Conservation (phyloP, 2,888 invertebrate species). For the Malthinus seriepunctatus region DNA sequence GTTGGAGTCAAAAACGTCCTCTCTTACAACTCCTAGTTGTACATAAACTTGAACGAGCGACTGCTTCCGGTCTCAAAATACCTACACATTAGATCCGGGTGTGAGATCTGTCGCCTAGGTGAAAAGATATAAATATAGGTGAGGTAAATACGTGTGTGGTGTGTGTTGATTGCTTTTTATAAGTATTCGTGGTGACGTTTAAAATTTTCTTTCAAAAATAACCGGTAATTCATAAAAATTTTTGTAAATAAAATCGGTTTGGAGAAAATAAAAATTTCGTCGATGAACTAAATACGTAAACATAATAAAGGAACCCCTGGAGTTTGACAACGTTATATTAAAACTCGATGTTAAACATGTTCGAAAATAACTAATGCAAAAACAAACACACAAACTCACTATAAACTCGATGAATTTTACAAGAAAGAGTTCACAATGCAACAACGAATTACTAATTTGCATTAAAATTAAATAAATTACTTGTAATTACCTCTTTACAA, state of each 20-base stretch:
- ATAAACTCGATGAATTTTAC: conserved; percentile 10
- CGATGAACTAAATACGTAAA: conserved; percentile 15
- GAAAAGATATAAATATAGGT: conserved; percentile 44
- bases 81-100: conserved; percentile 31
- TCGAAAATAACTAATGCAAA: conserved; percentile 25
- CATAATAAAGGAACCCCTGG: conserved; percentile 29
- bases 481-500: conserved; percentile 20
- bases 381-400: conserved; percentile 13
- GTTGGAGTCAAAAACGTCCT: conserved; percentile 5
- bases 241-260: conserved; percentile 5
- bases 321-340: conserved; percentile 30
- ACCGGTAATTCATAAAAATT: conserved; percentile 11
- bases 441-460: conserved; percentile 10
- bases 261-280: conserved; percentile 9
- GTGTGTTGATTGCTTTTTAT: conserved; percentile 27
- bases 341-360: conserved; percentile 30
- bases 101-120: conserved; percentile 34
- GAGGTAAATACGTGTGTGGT: conserved; percentile 26
- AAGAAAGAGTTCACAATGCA: conserved; percentile 5
- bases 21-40: conserved; percentile 36
- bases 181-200: conserved; percentile 10
- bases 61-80: conserved; percentile 48
- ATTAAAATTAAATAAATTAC: conserved; percentile 17
- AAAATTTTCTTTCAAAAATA: conserved; percentile 9
- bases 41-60: conserved; percentile 44